Conservation (phyloP, 2,113 vertebrate species). For the Halcyon malimbica region DNA sequence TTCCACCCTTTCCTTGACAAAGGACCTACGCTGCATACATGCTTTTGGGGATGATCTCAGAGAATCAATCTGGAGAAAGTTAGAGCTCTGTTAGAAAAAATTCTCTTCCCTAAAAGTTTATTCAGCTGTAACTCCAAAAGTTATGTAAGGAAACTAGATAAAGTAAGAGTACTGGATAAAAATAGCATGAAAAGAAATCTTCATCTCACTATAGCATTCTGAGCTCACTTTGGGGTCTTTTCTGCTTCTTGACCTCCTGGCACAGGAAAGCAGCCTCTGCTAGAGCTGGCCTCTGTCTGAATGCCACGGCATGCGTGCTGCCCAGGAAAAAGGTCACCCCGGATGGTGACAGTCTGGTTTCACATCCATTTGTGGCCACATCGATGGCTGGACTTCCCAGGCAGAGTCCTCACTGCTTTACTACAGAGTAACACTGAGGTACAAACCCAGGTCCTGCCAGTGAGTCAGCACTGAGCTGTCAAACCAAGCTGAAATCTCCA, state of each 20-base stretch:
- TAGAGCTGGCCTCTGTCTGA: not conserved
- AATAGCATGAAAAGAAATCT: conserved; percentile 7
- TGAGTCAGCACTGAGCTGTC: conserved; percentile 61
- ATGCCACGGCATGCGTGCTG: not conserved
- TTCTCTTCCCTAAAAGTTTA: conserved; percentile 17
- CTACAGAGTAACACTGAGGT: not conserved
- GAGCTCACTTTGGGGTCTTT: not conserved
- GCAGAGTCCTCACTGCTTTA: not conserved
- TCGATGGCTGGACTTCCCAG: not conserved
- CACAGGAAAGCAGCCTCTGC: not conserved
- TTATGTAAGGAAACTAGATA: conserved; percentile 24
- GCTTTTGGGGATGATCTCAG: not conserved
- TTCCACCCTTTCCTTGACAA: not conserved
- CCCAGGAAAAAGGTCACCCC: not conserved
- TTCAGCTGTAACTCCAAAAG: conserved; percentile 40
- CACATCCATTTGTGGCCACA: conserved; percentile 23
- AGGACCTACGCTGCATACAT: not conserved
- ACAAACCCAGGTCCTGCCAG: not conserved
- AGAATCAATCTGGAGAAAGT: not conserved
- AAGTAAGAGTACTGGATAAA: conserved; percentile 42
- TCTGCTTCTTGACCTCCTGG: not conserved
- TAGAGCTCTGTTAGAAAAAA: not conserved
- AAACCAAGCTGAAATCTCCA: not conserved
- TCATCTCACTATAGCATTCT: not conserved
- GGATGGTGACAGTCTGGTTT: not conserved